Percentiles rank a stretch among this genome's conserved stretches.
Evolutionary conservation across 2,888 invertebrate genomes (phyloP).

Genomic region (Hydroisotoma schaefferi): DNA sequence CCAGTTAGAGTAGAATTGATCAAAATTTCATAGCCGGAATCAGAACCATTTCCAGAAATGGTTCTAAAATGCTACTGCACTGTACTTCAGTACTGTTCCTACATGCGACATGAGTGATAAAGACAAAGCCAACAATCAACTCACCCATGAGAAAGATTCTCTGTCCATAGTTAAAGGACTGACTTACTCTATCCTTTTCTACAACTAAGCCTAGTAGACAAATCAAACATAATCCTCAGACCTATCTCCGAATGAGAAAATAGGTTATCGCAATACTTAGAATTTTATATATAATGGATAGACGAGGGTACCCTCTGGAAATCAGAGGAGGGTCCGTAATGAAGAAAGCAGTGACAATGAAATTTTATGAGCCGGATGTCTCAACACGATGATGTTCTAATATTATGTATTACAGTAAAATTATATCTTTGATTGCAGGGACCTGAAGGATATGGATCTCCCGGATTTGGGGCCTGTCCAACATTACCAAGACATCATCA

Average conservation of each 20-base stretch:
- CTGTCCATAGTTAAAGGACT: neutral
- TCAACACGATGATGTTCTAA: too few relatives aligned
- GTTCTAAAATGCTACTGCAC: too few relatives aligned
- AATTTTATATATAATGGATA: too few relatives aligned
- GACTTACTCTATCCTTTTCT: neutral
- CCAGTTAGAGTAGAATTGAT: too few relatives aligned
- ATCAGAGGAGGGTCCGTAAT: slow-evolving; percentile 3
- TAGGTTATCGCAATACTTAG: neutral
- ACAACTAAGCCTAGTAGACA: neutral
- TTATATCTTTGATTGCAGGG: slow-evolving; percentile 36
- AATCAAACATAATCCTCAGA: neutral
- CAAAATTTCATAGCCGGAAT: too few relatives aligned
- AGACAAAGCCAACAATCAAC: too few relatives aligned
- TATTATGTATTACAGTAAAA: neutral
- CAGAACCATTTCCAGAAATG: too few relatives aligned
- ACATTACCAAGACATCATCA: slow-evolving; percentile 46
- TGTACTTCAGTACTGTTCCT: too few relatives aligned
- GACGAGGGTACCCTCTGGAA: too few relatives aligned
- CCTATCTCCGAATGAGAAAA: neutral
- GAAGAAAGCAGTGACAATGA: slow-evolving; percentile 8
- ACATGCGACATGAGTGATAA: too few relatives aligned
- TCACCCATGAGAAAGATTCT: neutral
- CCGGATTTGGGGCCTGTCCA: slow-evolving; percentile 45
- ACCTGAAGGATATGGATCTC: slow-evolving; percentile 41
- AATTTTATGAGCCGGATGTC: slow-evolving; percentile 15